phyloP scores from a whole-genome alignment of 2,797 vertebrate species.

The Lepus townsendii region DNA sequence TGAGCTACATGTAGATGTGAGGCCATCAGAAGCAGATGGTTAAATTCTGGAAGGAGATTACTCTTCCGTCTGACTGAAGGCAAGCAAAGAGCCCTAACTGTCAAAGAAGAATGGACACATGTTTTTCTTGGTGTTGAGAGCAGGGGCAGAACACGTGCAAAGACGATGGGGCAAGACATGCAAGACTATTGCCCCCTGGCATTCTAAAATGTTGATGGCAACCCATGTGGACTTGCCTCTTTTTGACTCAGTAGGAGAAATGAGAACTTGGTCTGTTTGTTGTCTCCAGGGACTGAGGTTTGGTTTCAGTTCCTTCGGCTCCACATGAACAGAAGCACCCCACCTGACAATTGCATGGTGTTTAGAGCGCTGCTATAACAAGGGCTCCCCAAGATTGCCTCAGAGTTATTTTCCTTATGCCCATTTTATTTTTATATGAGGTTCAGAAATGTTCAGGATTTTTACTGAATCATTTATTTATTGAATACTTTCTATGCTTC shows the following conservation, averaged over 20 bases:
- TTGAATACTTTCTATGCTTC: not conserved
- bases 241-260: slow-evolving; percentile 46
- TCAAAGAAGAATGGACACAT: not conserved
- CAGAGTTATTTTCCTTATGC: not conserved
- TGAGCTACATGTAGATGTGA: not conserved
- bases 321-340: not conserved
- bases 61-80: not conserved
- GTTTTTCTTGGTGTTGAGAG: not conserved
- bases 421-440: not conserved
- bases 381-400: not conserved
- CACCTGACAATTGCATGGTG: slow-evolving; percentile 28
- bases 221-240: not conserved
- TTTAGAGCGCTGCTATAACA: not conserved
- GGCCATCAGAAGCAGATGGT: not conserved
- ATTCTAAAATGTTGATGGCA: not conserved
- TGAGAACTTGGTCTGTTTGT: slow-evolving; percentile 13
- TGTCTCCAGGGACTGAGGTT: slow-evolving; percentile 4
- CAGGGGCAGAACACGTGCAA: too few relatives aligned
- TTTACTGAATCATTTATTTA: not conserved
- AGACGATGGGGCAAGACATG: not conserved
- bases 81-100: not conserved
- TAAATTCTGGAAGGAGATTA: slow-evolving; percentile 9
- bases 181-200: not conserved
- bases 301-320: slow-evolving; percentile 73
- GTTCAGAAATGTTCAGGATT: not conserved